A percentile compares a stretch with the other conserved stretches of the same genome.
Conservation (phyloP, 2,797 vertebrate genomes). For the Numenius phaeopus region DNA sequence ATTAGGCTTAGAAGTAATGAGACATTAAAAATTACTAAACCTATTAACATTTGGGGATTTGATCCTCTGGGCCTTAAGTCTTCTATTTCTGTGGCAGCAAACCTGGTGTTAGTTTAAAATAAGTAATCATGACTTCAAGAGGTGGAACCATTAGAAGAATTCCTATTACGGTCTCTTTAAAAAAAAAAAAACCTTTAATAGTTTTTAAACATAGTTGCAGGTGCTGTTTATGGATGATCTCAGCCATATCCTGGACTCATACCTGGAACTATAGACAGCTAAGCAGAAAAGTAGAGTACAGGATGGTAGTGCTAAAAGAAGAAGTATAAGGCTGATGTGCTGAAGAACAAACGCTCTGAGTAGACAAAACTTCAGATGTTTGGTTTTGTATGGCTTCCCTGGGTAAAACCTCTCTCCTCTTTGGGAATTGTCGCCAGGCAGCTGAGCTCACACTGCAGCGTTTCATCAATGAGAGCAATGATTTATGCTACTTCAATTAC, state of each 20-base stretch:
- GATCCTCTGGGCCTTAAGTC: not conserved
- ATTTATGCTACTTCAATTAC: not conserved
- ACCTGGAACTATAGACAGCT: not conserved
- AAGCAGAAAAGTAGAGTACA: not conserved
- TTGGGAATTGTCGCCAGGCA: not conserved
- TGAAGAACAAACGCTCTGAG: not conserved
- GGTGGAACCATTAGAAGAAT: not conserved
- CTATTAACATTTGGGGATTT: not conserved
- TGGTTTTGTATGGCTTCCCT: not conserved
- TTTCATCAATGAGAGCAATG: not conserved
- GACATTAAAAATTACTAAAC: constrained; percentile 1
- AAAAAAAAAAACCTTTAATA: accelerated
- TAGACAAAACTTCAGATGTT: not conserved
- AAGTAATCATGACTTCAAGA: not conserved
- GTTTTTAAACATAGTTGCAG: not conserved
- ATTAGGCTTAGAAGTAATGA: not conserved
- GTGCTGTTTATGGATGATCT: not conserved
- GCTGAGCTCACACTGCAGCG: not conserved
- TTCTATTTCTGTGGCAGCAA: not conserved
- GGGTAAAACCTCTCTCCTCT: not conserved
- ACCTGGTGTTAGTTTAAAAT: not conserved
- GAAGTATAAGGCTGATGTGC: not conserved
- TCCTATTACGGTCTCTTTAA: not conserved
- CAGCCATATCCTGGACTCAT: not conserved
- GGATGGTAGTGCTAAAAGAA: not conserved